These are phyloP conservation scores for Melanostoma mellinum DNA, from an alignment of 2,888 invertebrate species.

Conservation along the genomic window DNA sequence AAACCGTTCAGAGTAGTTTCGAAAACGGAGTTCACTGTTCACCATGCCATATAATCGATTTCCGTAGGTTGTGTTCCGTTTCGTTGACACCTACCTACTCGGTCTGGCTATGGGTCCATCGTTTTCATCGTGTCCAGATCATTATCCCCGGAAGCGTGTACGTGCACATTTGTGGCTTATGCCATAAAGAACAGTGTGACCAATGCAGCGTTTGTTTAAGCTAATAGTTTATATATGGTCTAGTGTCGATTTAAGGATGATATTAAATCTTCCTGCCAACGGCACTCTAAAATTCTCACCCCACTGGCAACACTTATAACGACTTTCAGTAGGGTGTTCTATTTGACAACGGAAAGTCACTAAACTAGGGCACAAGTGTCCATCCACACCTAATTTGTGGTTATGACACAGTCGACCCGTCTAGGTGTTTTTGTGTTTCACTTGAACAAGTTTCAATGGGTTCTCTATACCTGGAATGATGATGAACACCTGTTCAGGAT, in stretches of 20 bases:
- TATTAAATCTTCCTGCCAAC: too few relatives aligned
- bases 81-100: constrained; percentile 55
- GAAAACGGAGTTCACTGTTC: constrained; percentile 9
- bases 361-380: constrained; percentile 50
- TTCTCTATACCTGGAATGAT: constrained; percentile 7
- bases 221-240: too few relatives aligned
- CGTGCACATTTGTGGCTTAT: constrained; percentile 16
- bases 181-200: constrained; percentile 13
- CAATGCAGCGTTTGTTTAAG: not conserved
- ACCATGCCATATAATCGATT: constrained; percentile 58
- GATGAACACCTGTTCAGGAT: constrained; percentile 29
- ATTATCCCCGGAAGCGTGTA: constrained; percentile 50
- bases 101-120: constrained; percentile 3
- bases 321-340: not conserved
- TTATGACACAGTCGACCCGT: constrained; percentile 49
- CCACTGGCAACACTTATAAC: constrained; percentile 2
- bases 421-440: constrained; percentile 47
- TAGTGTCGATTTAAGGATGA: too few relatives aligned
- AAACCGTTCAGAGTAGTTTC: constrained; percentile 30
- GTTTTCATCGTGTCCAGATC: constrained; percentile 25
- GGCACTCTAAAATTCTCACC: not conserved
- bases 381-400: constrained; percentile 63
- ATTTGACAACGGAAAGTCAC: constrained; percentile 60
- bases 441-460: constrained; percentile 49
- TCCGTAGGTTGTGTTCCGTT: constrained; percentile 59